These are phyloP conservation scores for Eurosta solidaginis DNA, from an alignment of 1,140 invertebrate species.

Conservation along the genomic window DNA sequence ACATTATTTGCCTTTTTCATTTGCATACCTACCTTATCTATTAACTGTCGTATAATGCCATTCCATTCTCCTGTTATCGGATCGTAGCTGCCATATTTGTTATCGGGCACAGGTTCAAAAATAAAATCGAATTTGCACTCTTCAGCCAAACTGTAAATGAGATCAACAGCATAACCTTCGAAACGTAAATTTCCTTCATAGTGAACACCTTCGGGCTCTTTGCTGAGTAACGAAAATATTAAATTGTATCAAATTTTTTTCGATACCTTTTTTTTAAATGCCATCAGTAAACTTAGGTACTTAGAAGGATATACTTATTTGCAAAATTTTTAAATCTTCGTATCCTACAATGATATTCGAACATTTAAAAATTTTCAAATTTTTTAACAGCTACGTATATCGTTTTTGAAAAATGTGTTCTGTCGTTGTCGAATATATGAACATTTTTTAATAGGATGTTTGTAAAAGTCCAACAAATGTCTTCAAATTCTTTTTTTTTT, in stretches of 20 bases:
- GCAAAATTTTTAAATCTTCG: no score
- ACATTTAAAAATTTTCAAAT: no score
- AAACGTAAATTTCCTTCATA: conserved; percentile 65
- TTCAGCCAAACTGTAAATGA: conserved; percentile 71
- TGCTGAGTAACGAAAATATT: conserved; percentile 31
- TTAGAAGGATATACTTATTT: no score
- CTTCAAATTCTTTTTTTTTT: no score
- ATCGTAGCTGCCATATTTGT: conserved; percentile 73
- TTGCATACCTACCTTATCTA: conserved; percentile 65
- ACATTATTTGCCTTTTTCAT: not conserved
- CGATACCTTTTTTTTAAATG: not conserved
- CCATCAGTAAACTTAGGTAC: no score
- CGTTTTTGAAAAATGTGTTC: no score
- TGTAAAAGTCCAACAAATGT: no score
- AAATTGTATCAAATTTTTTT: not conserved
- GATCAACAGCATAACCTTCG: conserved; percentile 77
- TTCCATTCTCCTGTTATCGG: conserved; percentile 75
- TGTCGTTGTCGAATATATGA: no score
- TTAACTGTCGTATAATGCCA: conserved; percentile 82
- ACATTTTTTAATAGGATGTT: no score
- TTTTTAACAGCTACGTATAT: not conserved
- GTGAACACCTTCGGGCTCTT: conserved; percentile 49
- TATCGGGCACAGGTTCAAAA: conserved; percentile 72
- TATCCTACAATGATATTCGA: no score
- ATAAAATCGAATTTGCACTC: conserved; percentile 75